A percentile compares a stretch with the other conserved stretches of the same genome.
phyloP scores from a whole-genome alignment of 2,888 invertebrate genomes.

The Arge pagana region DNA sequence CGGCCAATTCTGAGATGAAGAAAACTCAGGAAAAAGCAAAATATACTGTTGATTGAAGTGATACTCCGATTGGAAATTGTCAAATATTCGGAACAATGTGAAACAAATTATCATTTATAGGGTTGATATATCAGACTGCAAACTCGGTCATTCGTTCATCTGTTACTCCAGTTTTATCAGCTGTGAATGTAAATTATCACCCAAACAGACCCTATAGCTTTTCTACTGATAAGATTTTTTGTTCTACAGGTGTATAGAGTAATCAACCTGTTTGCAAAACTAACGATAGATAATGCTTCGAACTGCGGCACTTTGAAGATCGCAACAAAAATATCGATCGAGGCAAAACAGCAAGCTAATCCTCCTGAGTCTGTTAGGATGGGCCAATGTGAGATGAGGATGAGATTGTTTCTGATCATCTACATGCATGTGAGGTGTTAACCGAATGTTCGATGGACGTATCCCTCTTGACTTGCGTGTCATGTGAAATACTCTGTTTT shows the following conservation, averaged over 20 bases:
- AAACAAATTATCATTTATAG: constrained; percentile 17
- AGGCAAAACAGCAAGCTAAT: constrained; percentile 11
- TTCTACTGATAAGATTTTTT: constrained; percentile 25
- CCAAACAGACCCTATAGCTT: constrained; percentile 27
- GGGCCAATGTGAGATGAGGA: constrained; percentile 30
- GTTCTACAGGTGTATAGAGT: constrained; percentile 25
- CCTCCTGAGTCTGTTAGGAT: constrained; percentile 4
- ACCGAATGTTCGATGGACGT: constrained; percentile 28
- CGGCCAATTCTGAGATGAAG: not conserved
- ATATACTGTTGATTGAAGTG: constrained; percentile 4
- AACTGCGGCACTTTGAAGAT: constrained; percentile 9
- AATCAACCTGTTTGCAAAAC: not conserved
- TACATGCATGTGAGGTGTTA: constrained; percentile 28
- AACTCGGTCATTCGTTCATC: constrained; percentile 24
- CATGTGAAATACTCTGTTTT: constrained; percentile 33
- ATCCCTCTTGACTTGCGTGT: constrained; percentile 28
- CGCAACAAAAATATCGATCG: constrained; percentile 3
- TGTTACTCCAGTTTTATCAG: constrained; percentile 20
- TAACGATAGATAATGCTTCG: constrained; percentile 28
- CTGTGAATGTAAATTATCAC: constrained; percentile 30
- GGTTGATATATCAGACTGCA: not conserved
- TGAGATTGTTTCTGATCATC: constrained; percentile 21
- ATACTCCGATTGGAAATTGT: constrained; percentile 3
- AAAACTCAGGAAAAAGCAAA: not conserved
- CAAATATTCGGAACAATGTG: constrained; percentile 12